Conservation (phyloP, 2,113 vertebrate species). For the Salvelinus sp. region DNA sequence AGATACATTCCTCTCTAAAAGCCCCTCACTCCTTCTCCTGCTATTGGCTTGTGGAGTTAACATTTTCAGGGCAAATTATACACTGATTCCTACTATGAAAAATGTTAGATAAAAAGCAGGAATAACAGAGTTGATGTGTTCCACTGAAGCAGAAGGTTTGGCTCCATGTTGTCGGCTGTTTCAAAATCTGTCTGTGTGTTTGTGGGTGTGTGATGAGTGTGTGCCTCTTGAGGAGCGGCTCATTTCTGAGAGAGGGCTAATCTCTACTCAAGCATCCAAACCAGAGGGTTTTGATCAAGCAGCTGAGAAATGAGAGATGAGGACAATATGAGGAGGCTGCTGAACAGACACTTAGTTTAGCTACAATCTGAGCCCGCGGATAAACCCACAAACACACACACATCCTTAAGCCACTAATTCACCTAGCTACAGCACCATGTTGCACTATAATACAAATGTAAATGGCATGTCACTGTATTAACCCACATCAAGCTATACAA, state of each 20-base stretch:
- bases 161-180: not conserved
- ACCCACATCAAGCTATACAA: not conserved
- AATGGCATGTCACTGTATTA: not conserved
- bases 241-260: slow-evolving; percentile 20
- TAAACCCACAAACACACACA: slow-evolving; percentile 36
- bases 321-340: slow-evolving; percentile 11
- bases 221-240: slow-evolving; percentile 30
- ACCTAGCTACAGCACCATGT: slow-evolving; percentile 3
- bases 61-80: no score
- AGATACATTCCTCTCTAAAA: slow-evolving; percentile 13
- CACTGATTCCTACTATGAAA: no score
- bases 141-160: not conserved
- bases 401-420: not conserved
- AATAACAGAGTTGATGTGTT: no score
- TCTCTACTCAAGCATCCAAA: slow-evolving; percentile 35
- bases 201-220: slow-evolving; percentile 9
- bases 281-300: slow-evolving; percentile 36
- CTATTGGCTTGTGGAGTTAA: not conserved
- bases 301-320: slow-evolving; percentile 24
- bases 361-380: slow-evolving; percentile 34
- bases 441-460: not conserved
- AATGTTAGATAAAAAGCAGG: no score
- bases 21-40: not conserved
- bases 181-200: no score
- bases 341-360: slow-evolving; percentile 11